Evolutionary conservation across 2,797 vertebrate genomes (phyloP).

Genomic region (Amniataba percoides): DNA sequence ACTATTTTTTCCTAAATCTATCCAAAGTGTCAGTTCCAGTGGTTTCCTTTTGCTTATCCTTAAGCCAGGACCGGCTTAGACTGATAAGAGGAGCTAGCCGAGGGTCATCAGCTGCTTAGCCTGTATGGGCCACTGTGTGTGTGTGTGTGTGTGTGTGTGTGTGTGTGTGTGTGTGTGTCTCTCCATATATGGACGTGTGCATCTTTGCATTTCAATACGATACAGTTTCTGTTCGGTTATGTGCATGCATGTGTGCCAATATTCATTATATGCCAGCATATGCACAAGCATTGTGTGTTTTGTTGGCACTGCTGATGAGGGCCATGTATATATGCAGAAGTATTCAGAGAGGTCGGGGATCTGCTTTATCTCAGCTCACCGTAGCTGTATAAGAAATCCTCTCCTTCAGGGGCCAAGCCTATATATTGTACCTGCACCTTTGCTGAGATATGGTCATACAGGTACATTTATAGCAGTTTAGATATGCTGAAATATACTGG

Average conservation of each 20-base stretch:
- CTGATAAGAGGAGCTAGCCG: conserved; percentile 76
- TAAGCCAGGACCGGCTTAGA: conserved; percentile 77
- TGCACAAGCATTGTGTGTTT: conserved; percentile 41
- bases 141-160: conserved; percentile 17
- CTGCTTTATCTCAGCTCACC: conserved; percentile 63
- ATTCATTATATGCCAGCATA: conserved; percentile 39
- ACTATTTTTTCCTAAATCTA: conserved; percentile 63
- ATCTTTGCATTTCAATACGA: conserved; percentile 46
- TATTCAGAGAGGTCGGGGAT: conserved; percentile 37
- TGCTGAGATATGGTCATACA: conserved; percentile 26
- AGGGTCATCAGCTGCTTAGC: conserved; percentile 77
- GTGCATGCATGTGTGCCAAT: conserved; percentile 28
- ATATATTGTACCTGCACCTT: conserved; percentile 40
- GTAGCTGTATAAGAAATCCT: conserved; percentile 44
- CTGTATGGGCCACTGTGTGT: conserved; percentile 24
- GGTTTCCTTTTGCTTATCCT: conserved; percentile 74
- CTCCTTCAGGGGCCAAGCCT: conserved; percentile 33
- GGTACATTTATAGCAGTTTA: conserved; percentile 31
- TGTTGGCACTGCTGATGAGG: conserved; percentile 58
- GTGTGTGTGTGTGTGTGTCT: conserved; percentile 25
- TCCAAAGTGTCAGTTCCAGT: conserved; percentile 76
- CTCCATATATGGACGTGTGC: conserved; percentile 17
- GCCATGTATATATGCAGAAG: conserved; percentile 33
- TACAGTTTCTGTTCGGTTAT: conserved; percentile 19
- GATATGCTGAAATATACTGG: conserved; percentile 22